Evolutionary conservation across 1,140 invertebrate species (phyloP), one percentile per base, ranked within the genome.

Genomic region (Oppia nitens): DNA sequence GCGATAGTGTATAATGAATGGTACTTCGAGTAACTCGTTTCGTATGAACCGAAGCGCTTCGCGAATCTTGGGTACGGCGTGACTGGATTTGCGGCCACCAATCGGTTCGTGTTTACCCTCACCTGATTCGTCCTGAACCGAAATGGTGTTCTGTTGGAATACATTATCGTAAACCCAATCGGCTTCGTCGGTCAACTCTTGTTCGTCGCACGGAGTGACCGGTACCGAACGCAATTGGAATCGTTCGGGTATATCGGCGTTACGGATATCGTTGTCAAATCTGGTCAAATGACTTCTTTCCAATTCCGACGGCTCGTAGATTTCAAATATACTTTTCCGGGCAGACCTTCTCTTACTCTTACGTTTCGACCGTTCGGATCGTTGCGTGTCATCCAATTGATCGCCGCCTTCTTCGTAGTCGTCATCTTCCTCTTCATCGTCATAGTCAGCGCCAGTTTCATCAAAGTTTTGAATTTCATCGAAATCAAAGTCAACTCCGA

Each of bases 401-500:
- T 76, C 71, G 59, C 72, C 73, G 57, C 71, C 73, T 54, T 72
- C 72, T 27, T 69, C 67, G 53, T 76, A 73, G 56, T 74, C 75
- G 47, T 81, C 81, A 17, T 73, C 76, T 53, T 81, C 80, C 62
- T 85, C 83, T 60, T 81, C 76, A 66, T 85, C 84, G 54, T 84
- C 81, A 60, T 79, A 75, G 55, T 85, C 81, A 20, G 81, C 80
- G 48, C 84, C 83, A 51, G 87, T 85, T 6, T 88, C 85, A 21
- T 82, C 87, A 72, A 86, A 88, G 68, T 87, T 85, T 28, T 83
- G 82, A 75, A 96, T 92, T 65, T 96, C 92, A 63, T 93, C 88
- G 71, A 87, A 96, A 72, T 99, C 93, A 75, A 98, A 97, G 70
- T 98, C 90, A 23, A 97, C 92, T 57, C 95, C 96, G 73, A 98